phyloP scores from a whole-genome alignment of 2,113 vertebrate species.

The Scortum barcoo region DNA sequence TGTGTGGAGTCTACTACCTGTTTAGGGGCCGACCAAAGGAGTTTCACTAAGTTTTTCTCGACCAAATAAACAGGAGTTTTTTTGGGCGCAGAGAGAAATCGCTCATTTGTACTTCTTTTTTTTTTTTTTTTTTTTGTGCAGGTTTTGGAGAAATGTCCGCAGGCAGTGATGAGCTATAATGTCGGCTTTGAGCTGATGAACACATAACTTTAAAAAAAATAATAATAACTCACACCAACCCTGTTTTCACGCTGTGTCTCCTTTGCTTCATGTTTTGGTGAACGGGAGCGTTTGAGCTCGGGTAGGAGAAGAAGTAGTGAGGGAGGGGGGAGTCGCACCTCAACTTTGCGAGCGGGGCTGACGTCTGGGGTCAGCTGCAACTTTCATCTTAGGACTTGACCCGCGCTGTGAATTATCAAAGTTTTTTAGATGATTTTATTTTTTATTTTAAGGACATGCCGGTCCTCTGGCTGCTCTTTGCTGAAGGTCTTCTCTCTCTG shows the following conservation, averaged over 20 bases:
- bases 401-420: constrained; percentile 16
- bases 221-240: neutral
- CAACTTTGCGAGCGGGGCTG: constrained; percentile 47
- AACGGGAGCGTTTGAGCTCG: constrained; percentile 5
- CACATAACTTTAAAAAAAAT: neutral
- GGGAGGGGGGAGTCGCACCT: constrained; percentile 47
- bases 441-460: neutral
- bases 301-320: constrained; percentile 33
- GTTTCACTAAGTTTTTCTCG: constrained; percentile 68
- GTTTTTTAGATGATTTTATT: too few species aligned
- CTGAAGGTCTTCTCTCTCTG: too few species aligned
- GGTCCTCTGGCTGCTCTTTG: constrained; percentile 35
- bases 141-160: constrained; percentile 22
- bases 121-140: too few species aligned
- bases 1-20: constrained; percentile 45
- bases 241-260: neutral
- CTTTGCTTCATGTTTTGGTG: neutral
- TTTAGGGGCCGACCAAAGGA: constrained; percentile 41
- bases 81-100: constrained; percentile 5
- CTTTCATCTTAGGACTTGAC: neutral
- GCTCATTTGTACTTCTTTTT: constrained; percentile 22
- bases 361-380: neutral
- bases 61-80: constrained; percentile 26
- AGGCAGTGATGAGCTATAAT: neutral
- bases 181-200: neutral